Conservation (phyloP, 2,888 invertebrate genomes). For the Syritta pipiens region DNA sequence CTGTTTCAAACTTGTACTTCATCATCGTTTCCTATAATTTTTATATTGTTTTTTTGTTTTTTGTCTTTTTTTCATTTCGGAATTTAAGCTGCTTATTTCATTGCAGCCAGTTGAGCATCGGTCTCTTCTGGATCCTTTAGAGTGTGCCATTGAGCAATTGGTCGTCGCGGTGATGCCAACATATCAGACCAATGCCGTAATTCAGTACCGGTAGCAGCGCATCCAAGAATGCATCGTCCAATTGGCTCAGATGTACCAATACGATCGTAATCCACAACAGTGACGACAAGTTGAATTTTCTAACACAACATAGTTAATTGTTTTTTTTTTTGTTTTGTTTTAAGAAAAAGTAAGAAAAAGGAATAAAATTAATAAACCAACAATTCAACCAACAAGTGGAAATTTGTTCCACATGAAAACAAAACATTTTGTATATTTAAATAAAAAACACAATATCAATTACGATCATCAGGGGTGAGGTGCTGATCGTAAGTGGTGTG, state of each 20-base stretch:
- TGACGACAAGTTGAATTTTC: slow-evolving; percentile 99
- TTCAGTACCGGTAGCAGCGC: slow-evolving; percentile 98
- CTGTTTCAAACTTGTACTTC: slow-evolving; percentile 21
- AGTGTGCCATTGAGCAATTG: slow-evolving; percentile 99
- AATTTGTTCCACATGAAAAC: neutral
- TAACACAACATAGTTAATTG: slow-evolving; percentile 77
- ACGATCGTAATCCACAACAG: slow-evolving; percentile 99
- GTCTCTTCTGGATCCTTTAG: slow-evolving; percentile 97
- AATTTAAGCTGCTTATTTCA: slow-evolving; percentile 70
- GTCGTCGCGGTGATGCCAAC: slow-evolving; percentile 99
- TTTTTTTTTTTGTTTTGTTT: slow-evolving; percentile 3
- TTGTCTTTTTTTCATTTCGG: neutral
- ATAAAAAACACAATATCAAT: slow-evolving; percentile 6
- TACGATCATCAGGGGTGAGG: slow-evolving; percentile 12
- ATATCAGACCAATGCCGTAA: slow-evolving; percentile 99
- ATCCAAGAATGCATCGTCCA: slow-evolving; percentile 97
- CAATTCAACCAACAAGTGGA: slow-evolving; percentile 11
- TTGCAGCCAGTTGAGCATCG: slow-evolving; percentile 78
- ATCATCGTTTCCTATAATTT: slow-evolving; percentile 56
- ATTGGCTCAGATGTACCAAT: slow-evolving; percentile 99
- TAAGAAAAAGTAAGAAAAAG: slow-evolving; percentile 9
- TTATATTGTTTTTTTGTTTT: neutral
- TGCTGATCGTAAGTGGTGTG: slow-evolving; percentile 15
- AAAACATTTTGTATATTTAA: neutral
- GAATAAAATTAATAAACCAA: slow-evolving; percentile 38